Base-by-base conservation (phyloP, 2,888 invertebrate species). In the Tenthredo amoena region DNA sequence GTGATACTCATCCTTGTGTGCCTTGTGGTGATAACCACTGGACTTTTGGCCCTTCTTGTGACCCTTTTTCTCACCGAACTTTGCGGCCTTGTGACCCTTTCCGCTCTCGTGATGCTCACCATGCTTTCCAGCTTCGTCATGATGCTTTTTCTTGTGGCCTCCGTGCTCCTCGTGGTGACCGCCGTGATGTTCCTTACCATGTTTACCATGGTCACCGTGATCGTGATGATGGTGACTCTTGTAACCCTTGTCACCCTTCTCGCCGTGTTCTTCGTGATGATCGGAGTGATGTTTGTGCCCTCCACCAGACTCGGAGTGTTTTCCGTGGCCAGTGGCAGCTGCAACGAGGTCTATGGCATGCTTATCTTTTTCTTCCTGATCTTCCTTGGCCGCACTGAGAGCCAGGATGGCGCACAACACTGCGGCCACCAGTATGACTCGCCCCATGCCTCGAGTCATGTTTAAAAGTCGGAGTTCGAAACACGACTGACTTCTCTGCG, bases 11-110 rank as follows among this genome's bases (percentile, higher is more conserved):
- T 98, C 98, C 92, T 98, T 98, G 93, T 97, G 97, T 62, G 97
- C 96, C 91, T 97, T 97, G 93, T 97, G 97, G 91, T 98, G 98
- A 93, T 96, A 97, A 10, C 97, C 97, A 86, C 97, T 96, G 21
- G 97, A 97, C 91, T 97, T 97, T 87, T 97, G 97, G 0, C 97
- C 97, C 90, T 97, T 97, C 90, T 97, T 97, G 93, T 97, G 97
- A 1, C 97, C 97, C 90, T 97, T 97, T 91, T 97, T 97, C 90
- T 97, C 96, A 5, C 96, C 97, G 91, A 96, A 96, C 90, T 97
- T 97, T 1, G 96, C 96, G 1, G 96, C 97, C 91, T 97, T 97
- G 92, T 97, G 96, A 21, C 96, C 96, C 87, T 97, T 96, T 2
- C 96, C 97, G 43, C 95, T 95, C 87, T 97, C 97, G 90, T 97